Conservation (phyloP, 2,797 vertebrate species). For the Varecia variegata region DNA sequence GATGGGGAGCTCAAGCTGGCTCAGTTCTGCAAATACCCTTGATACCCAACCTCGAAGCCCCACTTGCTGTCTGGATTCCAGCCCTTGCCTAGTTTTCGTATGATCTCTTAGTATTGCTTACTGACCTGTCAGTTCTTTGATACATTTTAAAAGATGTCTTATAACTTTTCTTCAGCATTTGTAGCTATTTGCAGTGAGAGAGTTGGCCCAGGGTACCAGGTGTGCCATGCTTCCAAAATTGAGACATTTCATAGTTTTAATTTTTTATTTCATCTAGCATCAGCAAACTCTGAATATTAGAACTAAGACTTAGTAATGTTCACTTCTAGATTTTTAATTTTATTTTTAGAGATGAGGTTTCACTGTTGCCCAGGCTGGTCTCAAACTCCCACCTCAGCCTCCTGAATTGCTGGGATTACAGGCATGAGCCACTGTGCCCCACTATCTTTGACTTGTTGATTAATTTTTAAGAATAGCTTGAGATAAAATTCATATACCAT, state of each 20-base stretch:
- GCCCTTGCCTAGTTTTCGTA: background rate
- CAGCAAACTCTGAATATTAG: background rate
- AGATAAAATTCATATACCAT: background rate
- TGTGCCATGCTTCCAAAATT: background rate
- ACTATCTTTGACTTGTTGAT: background rate
- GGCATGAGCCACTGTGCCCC: background rate
- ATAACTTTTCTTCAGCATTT: background rate
- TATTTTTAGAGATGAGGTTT: background rate
- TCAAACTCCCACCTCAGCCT: background rate
- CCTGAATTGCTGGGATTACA: background rate
- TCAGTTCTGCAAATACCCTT: background rate
- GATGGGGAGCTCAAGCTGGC: background rate
- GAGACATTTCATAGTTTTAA: background rate
- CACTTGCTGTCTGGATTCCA: background rate
- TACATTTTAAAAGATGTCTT: background rate
- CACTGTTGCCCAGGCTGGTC: background rate
- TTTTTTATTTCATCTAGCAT: constrained; percentile 6
- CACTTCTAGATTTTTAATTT: background rate
- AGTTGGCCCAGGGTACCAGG: background rate
- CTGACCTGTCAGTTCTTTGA: background rate
- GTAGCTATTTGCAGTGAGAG: background rate
- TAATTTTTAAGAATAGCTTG: constrained; percentile 4
- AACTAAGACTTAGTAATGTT: background rate
- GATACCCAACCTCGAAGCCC: background rate
- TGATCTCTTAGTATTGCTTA: background rate